phyloP scores from a whole-genome alignment of 1,140 invertebrate species.

The Drosophila hydei region DNA sequence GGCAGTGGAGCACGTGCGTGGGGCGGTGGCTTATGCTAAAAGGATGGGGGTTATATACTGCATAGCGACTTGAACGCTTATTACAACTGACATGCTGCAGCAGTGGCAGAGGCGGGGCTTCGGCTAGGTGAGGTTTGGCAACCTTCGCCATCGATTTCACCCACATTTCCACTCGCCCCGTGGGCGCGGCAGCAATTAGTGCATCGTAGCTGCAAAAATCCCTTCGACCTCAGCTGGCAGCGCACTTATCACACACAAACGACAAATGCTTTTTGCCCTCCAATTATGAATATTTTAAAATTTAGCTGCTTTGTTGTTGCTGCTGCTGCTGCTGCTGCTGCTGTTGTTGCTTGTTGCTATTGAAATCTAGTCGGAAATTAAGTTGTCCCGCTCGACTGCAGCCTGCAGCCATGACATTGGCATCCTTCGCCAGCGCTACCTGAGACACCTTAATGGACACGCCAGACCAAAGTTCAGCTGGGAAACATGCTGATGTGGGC shows the following conservation, averaged over 20 bases:
- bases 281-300: constrained; percentile 80
- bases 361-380: constrained; percentile 79
- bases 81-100: constrained; percentile 63
- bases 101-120: not conserved
- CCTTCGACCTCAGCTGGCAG: constrained; percentile 44
- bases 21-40: not conserved
- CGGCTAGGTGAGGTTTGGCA: not conserved
- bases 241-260: constrained; percentile 42
- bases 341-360: constrained; percentile 56
- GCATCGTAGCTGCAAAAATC: constrained; percentile 56
- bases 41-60: not conserved
- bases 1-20: not conserved
- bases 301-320: constrained; percentile 57
- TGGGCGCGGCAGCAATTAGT: constrained; percentile 70
- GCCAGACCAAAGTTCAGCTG: constrained; percentile 61
- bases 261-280: constrained; percentile 47
- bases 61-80: constrained; percentile 66
- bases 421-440: constrained; percentile 39
- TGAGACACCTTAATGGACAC: constrained; percentile 75
- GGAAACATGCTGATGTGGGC: constrained; percentile 32
- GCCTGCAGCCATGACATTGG: constrained; percentile 2
- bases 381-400: constrained; percentile 69
- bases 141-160: constrained; percentile 59
- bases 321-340: too few relatives aligned
- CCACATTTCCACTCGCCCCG: constrained; percentile 20